These are phyloP conservation scores for Chrysopilus asiliformis DNA, from an alignment of 2,888 invertebrate species.

Conservation along the genomic window DNA sequence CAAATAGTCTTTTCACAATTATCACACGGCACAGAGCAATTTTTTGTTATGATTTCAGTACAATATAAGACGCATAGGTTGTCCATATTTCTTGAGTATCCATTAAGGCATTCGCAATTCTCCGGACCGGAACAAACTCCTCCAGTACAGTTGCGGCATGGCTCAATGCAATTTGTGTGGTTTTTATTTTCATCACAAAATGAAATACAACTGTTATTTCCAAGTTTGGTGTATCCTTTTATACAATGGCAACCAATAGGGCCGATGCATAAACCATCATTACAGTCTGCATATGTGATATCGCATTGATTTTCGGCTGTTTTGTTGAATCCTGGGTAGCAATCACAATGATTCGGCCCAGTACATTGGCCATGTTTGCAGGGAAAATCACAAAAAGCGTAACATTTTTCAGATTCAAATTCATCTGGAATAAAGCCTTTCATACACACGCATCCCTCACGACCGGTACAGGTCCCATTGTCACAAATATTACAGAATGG, in stretches of 20 bases:
- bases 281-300: not conserved
- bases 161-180: too few species aligned
- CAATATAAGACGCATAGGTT: too few species aligned
- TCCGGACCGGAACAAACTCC: too few species aligned
- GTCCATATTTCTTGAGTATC: too few species aligned
- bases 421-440: conserved; percentile 21
- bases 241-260: too few species aligned
- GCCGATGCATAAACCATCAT: not conserved
- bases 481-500: conserved; percentile 20
- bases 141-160: too few species aligned
- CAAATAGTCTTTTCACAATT: too few species aligned
- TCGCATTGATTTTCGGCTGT: not conserved
- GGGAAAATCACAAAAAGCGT: conserved; percentile 19
- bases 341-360: conserved; percentile 22
- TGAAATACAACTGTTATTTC: not conserved
- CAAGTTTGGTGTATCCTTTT: too few species aligned
- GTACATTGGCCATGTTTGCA: conserved; percentile 16
- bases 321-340: conserved; percentile 14
- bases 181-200: too few species aligned
- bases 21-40: too few species aligned
- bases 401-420: not conserved
- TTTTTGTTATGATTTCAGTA: too few species aligned
- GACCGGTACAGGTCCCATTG: conserved; percentile 22
- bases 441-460: conserved; percentile 24
- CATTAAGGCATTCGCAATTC: too few species aligned